Base-by-base conservation (phyloP, 1,140 invertebrate species). In the Neodiprion lecontei region DNA sequence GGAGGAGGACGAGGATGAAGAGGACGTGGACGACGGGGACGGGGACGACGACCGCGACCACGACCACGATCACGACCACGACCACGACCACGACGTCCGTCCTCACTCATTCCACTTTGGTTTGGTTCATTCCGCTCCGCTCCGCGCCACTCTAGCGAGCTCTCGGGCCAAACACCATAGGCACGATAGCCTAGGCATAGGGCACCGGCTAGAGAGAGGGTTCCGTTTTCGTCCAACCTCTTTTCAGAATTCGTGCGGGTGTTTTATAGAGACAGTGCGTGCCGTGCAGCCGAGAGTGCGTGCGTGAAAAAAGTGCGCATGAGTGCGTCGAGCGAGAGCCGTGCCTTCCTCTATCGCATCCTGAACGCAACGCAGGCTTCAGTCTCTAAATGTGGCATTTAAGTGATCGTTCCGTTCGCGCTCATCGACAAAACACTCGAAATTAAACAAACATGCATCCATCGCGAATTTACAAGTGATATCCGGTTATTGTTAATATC, bases 161-260 rank as follows among this genome's bases (percentile, higher is more conserved):
- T 10, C 67, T 7, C 14, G 21, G 67, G 12, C 67, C 17, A 21
- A 21, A 23, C 67, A 47, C 67, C 21, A 23, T 47, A 69, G 21
- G 17, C 67, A 3, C 67, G 17, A 69, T 21, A 69, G 40, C 7
- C 12, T 14, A 65, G 61, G 61, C 4, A 65, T 23, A 69, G 40
- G 67, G 67, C 67, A 69, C 21, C 40, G 21, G 67, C 67, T 21
- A 69, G 67, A 69, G 67, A 47, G 67, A 61, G 53, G 53, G 75
- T 71, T 76, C 72, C 78, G 79, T 82, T 82, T 82, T 80, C 83
- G 80, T 79, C 78, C 79, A 82, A 80, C 76, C 79, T 86, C 73
- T 84, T 86, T 86, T 85, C 80, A 85, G 82, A 85, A 85, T 84
- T 84, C 81, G 82, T 83, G 83, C 81, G 83, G 81, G 82, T 83